Percentiles rank a stretch among this genome's conserved stretches.
These are phyloP conservation scores for Rhizoglyphus robini DNA, from an alignment of 1,140 invertebrate genomes.

Conservation along the genomic window DNA sequence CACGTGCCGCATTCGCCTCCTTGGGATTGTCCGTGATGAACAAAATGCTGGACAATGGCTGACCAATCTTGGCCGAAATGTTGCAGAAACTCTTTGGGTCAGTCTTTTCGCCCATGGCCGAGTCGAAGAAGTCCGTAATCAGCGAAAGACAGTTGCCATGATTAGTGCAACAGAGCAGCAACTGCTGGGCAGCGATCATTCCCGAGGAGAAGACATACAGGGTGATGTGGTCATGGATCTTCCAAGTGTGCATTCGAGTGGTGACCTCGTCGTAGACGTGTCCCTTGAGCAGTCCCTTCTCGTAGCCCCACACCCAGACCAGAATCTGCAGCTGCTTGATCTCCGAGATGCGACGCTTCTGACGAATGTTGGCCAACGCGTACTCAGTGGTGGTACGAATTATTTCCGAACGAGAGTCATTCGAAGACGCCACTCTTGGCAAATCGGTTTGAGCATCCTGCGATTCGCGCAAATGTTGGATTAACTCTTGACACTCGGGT, in stretches of 20 bases:
- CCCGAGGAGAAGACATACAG: constrained; percentile 21
- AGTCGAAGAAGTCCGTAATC: constrained; percentile 22
- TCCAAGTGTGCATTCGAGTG: constrained; percentile 16
- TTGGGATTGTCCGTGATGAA: constrained; percentile 20
- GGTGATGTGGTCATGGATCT: constrained; percentile 12
- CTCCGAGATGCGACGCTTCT: constrained; percentile 4
- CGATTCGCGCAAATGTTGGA: constrained; percentile 13
- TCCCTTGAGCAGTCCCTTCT: constrained; percentile 16
- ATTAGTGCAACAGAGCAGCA: constrained; percentile 20
- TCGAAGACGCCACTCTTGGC: background rate
- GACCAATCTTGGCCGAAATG: background rate
- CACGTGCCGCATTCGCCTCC: constrained; percentile 16
- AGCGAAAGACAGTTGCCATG: constrained; percentile 22
- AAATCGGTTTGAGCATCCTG: background rate
- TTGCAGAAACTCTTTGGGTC: constrained; percentile 17
- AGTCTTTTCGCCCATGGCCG: constrained; percentile 15
- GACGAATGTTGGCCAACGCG: constrained; percentile 17
- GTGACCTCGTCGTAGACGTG: constrained; percentile 23
- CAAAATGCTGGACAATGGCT: background rate
- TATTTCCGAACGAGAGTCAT: background rate
- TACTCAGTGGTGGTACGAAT: constrained; percentile 2
- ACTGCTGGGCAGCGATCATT: constrained; percentile 20
- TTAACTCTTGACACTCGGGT: background rate
- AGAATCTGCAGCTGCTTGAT: constrained; percentile 21
- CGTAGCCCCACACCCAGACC: constrained; percentile 23